These are phyloP conservation scores for Erynnis tages DNA, from an alignment of 2,888 invertebrate genomes.

Conservation along the genomic window DNA sequence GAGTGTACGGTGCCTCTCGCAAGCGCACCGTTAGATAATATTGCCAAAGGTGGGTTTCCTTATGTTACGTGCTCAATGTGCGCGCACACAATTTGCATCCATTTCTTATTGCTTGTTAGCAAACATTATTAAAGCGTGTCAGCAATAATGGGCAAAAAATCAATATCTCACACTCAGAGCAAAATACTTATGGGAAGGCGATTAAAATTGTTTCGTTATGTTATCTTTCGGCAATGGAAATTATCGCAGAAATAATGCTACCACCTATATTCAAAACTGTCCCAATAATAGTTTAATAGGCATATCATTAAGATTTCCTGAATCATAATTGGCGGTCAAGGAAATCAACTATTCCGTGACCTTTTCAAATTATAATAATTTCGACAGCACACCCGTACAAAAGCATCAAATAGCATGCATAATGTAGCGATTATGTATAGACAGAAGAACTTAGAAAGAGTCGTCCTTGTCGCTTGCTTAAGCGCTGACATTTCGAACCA, in stretches of 20 bases:
- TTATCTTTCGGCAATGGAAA: background rate
- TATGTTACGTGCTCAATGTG: constrained; percentile 55
- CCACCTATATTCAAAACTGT: constrained; percentile 31
- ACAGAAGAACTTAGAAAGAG: constrained; percentile 74
- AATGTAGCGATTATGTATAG: constrained; percentile 63
- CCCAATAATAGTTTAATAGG: constrained; percentile 40
- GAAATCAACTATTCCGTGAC: constrained; percentile 71
- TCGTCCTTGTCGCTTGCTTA: constrained; percentile 79
- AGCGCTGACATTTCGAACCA: constrained; percentile 75
- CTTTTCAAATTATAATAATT: constrained; percentile 71
- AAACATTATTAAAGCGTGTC: constrained; percentile 45
- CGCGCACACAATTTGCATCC: constrained; percentile 40
- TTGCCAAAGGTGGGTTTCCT: constrained; percentile 59
- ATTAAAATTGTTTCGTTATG: background rate
- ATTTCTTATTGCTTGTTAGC: constrained; percentile 45
- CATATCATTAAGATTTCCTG: constrained; percentile 50
- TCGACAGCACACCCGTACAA: constrained; percentile 64
- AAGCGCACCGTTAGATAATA: constrained; percentile 57
- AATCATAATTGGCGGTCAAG: constrained; percentile 62
- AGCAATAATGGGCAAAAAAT: constrained; percentile 40
- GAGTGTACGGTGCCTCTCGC: constrained; percentile 27
- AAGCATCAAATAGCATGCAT: constrained; percentile 73
- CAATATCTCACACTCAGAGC: constrained; percentile 9
- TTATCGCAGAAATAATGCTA: background rate
- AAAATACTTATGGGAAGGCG: constrained; percentile 12